These are phyloP conservation scores for Drosophila ezoana DNA, from an alignment of 2,888 invertebrate genomes.

Conservation along the genomic window DNA sequence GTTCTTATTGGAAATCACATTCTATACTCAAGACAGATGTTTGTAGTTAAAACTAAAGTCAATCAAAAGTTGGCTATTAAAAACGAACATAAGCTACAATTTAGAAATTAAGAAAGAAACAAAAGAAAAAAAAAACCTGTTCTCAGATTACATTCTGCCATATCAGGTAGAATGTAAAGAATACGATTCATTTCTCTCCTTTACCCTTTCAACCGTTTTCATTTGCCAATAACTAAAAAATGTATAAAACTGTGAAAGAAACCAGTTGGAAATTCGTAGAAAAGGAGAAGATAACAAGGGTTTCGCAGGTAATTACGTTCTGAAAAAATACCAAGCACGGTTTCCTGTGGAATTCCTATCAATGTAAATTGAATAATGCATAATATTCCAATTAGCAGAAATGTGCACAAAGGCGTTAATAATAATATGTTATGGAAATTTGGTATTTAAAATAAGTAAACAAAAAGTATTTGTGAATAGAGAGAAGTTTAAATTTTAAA, in stretches of 20 bases:
- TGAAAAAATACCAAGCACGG: neutral
- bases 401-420: too few relatives aligned
- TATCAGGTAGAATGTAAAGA: constrained; percentile 45
- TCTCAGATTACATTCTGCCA: constrained; percentile 30
- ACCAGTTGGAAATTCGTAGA: constrained; percentile 49
- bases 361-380: too few relatives aligned
- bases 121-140: constrained; percentile 35
- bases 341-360: neutral
- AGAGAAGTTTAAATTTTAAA: neutral
- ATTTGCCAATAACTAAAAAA: constrained; percentile 28
- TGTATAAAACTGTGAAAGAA: constrained; percentile 24
- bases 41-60: constrained; percentile 16
- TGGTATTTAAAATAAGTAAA: neutral
- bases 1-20: neutral
- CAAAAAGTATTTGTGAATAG: neutral
- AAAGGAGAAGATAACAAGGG: constrained; percentile 1
- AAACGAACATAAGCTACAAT: constrained; percentile 6
- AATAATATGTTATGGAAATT: neutral
- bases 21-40: neutral
- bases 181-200: constrained; percentile 34
- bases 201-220: constrained; percentile 29
- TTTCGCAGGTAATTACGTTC: neutral
- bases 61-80: constrained; percentile 15
- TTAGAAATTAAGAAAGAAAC: constrained; percentile 9
- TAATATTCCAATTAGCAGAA: too few relatives aligned